A percentile compares a stretch with the other conserved stretches of the same genome.
These are phyloP conservation scores for Chironomus riparius DNA, from an alignment of 2,888 invertebrate genomes.

Conservation along the genomic window DNA sequence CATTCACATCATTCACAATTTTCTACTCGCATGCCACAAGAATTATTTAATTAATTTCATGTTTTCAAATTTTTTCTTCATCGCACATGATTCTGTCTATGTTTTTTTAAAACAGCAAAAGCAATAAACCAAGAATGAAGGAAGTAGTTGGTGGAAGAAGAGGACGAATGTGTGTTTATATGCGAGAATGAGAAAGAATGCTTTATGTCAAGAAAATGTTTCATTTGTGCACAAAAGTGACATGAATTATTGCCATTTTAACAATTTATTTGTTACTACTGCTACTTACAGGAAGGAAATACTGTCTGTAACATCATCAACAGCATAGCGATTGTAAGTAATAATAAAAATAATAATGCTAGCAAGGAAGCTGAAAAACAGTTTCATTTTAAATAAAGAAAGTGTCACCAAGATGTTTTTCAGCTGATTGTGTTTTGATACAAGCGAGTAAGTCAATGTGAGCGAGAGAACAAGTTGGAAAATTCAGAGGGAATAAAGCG, in stretches of 20 bases:
- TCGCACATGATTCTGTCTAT: neutral
- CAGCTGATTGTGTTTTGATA: neutral
- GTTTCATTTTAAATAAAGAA: neutral
- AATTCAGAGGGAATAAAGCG: too few relatives aligned
- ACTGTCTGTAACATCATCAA: neutral
- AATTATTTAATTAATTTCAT: constrained; percentile 1
- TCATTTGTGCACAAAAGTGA: neutral
- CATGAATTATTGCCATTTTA: neutral
- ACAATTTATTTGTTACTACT: constrained; percentile 3
- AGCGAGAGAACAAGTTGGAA: too few relatives aligned
- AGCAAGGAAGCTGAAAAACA: neutral
- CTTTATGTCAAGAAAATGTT: neutral
- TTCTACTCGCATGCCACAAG: neutral
- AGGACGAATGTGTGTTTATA: too few relatives aligned
- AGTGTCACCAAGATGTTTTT: constrained; percentile 9
- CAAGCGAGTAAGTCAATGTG: neutral
- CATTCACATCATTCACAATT: neutral
- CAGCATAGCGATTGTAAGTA: neutral
- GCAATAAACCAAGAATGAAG: neutral
- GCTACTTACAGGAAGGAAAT: too few relatives aligned
- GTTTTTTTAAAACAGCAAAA: neutral
- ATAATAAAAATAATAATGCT: neutral
- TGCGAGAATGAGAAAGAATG: neutral
- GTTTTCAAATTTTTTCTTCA: neutral
- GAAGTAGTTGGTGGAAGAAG: neutral